These are phyloP conservation scores for Fistularia commersonii DNA, from an alignment of 2,797 vertebrate genomes.

Conservation along the genomic window DNA sequence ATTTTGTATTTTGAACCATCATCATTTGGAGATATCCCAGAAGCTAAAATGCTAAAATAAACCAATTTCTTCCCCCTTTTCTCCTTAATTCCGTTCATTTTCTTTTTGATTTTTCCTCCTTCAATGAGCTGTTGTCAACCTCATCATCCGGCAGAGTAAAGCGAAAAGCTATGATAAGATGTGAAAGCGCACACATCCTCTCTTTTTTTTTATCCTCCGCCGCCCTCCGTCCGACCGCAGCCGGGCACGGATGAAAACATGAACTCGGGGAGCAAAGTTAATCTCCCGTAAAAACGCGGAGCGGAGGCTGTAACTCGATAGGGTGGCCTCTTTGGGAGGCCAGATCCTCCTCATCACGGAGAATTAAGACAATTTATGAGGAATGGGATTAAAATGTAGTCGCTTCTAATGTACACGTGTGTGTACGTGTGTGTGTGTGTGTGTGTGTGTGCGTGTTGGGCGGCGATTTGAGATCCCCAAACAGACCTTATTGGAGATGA, in stretches of 20 bases:
- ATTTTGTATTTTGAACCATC: too few relatives aligned
- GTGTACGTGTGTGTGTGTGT: slow-evolving; percentile 14
- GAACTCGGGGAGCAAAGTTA: slow-evolving; percentile 59
- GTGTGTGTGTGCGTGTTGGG: slow-evolving; percentile 44
- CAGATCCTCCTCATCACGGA: slow-evolving; percentile 51
- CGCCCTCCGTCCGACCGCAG: slow-evolving; percentile 30
- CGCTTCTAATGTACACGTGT: slow-evolving; percentile 57
- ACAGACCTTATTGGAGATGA: slow-evolving; percentile 74
- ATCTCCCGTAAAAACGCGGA: slow-evolving; percentile 60
- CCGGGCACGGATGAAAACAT: slow-evolving; percentile 57
- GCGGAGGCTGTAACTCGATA: slow-evolving; percentile 60
- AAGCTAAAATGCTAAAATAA: too few relatives aligned
- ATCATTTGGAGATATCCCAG: too few relatives aligned
- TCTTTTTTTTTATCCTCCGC: slow-evolving; percentile 9
- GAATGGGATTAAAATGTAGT: slow-evolving; percentile 71
- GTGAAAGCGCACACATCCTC: background rate
- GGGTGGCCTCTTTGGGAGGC: slow-evolving; percentile 63
- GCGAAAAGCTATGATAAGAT: too few relatives aligned
- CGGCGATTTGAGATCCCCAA: slow-evolving; percentile 64
- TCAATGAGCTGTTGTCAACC: too few relatives aligned
- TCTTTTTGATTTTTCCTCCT: too few relatives aligned
- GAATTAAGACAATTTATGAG: slow-evolving; percentile 70
- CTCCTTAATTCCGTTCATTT: too few relatives aligned
- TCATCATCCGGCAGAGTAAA: too few relatives aligned
- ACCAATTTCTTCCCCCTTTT: too few relatives aligned